Evolutionary conservation across 2,113 vertebrate species (phyloP).

Genomic region (Mobula birostris): DNA sequence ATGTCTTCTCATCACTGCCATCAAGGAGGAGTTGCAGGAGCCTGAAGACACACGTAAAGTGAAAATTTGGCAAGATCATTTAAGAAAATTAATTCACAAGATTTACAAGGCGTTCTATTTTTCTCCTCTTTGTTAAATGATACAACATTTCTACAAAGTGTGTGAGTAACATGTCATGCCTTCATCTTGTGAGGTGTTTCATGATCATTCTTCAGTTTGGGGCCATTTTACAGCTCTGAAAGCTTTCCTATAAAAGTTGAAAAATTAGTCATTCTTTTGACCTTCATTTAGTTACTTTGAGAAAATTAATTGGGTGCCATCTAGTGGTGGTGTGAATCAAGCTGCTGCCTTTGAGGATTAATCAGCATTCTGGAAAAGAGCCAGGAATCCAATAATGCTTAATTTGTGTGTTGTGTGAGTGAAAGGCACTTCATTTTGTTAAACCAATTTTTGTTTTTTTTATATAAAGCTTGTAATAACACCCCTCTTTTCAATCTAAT

Average conservation of each 20-base stretch:
- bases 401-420: background rate
- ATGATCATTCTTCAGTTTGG: background rate
- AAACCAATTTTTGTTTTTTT: background rate
- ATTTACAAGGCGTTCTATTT: background rate
- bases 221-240: background rate
- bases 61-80: background rate
- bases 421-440: background rate
- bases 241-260: background rate
- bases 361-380: background rate
- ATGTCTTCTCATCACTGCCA: no score
- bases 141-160: background rate
- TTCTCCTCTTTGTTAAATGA: background rate
- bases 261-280: background rate
- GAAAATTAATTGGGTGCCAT: conserved; percentile 6
- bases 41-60: background rate
- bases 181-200: background rate
- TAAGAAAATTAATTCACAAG: no score
- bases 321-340: background rate
- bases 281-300: background rate
- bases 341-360: background rate
- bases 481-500: background rate
- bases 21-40: no score
- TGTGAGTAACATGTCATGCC: background rate
- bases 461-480: background rate
- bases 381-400: background rate